phyloP scores from a whole-genome alignment of 2,797 vertebrate species.

The Scomberomorus guttatus region DNA sequence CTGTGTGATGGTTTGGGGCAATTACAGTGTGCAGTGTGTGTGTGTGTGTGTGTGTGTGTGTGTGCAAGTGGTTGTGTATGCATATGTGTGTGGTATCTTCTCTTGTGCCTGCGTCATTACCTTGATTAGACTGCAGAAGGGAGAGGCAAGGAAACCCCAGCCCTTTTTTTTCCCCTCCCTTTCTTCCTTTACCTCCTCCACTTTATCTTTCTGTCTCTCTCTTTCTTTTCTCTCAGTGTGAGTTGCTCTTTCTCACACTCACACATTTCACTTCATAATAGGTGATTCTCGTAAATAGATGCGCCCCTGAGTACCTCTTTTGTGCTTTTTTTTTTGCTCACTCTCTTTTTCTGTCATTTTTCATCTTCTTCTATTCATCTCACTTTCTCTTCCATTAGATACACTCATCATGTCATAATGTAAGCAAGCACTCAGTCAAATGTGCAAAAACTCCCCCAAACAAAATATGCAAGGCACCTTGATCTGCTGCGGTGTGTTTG shows the following conservation, averaged over 20 bases:
- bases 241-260: conserved; percentile 24
- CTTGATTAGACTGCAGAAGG: conserved; percentile 63
- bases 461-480: background rate
- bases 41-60: conserved; percentile 11
- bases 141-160: conserved; percentile 71
- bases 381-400: conserved; percentile 39
- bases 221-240: conserved; percentile 40
- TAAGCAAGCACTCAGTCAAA: background rate
- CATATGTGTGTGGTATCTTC: conserved; percentile 33
- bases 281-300: conserved; percentile 58
- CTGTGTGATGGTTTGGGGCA: conserved; percentile 53
- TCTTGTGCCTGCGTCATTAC: conserved; percentile 68
- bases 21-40: conserved; percentile 32
- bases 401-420: background rate
- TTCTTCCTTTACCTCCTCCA: conserved; percentile 51
- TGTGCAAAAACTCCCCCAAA: background rate
- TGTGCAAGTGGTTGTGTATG: conserved; percentile 24
- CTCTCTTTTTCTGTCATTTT: conserved; percentile 9
- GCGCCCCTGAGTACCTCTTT: background rate
- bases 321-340: conserved; percentile 15
- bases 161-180: conserved; percentile 46
- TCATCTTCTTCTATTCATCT: background rate
- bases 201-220: conserved; percentile 41
- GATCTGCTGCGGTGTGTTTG: background rate
- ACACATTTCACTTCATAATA: conserved; percentile 44